Conservation (phyloP, 2,888 invertebrate genomes). For the Calephelis perditalis region DNA sequence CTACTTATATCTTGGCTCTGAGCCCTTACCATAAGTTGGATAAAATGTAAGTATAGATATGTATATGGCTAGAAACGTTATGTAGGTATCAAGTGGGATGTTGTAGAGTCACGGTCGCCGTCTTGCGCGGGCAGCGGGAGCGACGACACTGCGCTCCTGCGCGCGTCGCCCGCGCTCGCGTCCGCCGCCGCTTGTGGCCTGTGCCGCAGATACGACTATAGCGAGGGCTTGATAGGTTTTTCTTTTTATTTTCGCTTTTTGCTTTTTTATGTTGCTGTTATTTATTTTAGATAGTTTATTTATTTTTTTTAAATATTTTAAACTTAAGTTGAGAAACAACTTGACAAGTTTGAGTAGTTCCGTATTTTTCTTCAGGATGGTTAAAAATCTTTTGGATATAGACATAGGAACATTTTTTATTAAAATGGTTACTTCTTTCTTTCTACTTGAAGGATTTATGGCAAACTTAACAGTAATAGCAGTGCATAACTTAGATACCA, state of each 20-base stretch:
- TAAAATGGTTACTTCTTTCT: too few relatives aligned
- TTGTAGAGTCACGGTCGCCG: conserved; percentile 38
- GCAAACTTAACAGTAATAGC: too few relatives aligned
- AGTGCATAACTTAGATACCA: too few relatives aligned
- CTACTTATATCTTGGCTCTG: too few relatives aligned
- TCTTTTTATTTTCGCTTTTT: conserved; percentile 27
- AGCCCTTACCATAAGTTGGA: too few relatives aligned
- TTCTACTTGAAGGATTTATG: too few relatives aligned
- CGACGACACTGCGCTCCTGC: conserved; percentile 50
- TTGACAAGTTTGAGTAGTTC: too few relatives aligned
- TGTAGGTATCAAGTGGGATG: not conserved
- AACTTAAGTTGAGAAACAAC: too few relatives aligned
- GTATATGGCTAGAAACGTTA: not conserved
- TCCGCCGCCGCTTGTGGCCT: conserved; percentile 28
- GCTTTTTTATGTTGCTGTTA: conserved; percentile 20
- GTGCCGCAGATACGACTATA: conserved; percentile 36
- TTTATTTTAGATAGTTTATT: conserved; percentile 13
- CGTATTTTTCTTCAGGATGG: too few relatives aligned
- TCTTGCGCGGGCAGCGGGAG: conserved; percentile 45
- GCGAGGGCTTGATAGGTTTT: conserved; percentile 34
- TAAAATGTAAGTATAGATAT: not conserved
- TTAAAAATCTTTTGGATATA: too few relatives aligned
- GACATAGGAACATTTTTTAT: too few relatives aligned
- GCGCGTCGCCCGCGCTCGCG: conserved; percentile 42
- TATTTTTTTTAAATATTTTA: too few relatives aligned